These are phyloP conservation scores for Heteractis magnifica DNA, from an alignment of 92 coral and sea anemone genomes.

Conservation along the genomic window DNA sequence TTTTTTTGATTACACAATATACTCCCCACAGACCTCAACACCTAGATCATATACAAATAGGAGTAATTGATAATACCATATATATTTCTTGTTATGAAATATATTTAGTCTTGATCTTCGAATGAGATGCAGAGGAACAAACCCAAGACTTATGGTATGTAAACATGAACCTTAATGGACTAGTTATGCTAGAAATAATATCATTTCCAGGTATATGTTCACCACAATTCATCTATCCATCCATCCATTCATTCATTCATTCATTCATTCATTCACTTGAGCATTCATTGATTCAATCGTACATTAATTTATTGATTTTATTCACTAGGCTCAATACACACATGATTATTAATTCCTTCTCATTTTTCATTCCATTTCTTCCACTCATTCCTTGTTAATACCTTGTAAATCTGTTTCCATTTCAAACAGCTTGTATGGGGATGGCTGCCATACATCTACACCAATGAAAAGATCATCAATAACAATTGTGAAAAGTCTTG, in stretches of 20 bases:
- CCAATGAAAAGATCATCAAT: constrained; percentile 21
- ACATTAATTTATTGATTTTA: too few relatives aligned
- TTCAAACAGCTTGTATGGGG: constrained; percentile 54
- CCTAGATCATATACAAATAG: too few relatives aligned
- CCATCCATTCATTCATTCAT: too few relatives aligned
- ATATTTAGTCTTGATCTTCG: constrained; percentile 65
- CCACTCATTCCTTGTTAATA: background rate
- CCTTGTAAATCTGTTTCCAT: too few relatives aligned
- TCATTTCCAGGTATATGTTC: background rate
- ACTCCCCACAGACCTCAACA: background rate
- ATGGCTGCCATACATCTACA: constrained; percentile 65
- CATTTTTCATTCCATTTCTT: background rate
- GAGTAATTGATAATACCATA: too few relatives aligned
- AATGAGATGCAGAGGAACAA: constrained; percentile 59
- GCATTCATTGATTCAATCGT: too few relatives aligned
- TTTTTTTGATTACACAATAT: too few relatives aligned
- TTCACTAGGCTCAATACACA: background rate
- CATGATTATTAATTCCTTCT: background rate
- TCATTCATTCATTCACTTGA: too few relatives aligned
- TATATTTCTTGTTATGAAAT: background rate
- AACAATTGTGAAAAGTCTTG: constrained; percentile 10
- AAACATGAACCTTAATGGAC: background rate
- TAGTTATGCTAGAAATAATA: background rate
- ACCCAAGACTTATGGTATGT: constrained; percentile 53
- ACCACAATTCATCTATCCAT: too few relatives aligned